A percentile compares a stretch with the other conserved stretches of the same genome.
Evolutionary conservation across 2,113 vertebrate species (phyloP).

Genomic region (Machaerirhynchus nigripectus): DNA sequence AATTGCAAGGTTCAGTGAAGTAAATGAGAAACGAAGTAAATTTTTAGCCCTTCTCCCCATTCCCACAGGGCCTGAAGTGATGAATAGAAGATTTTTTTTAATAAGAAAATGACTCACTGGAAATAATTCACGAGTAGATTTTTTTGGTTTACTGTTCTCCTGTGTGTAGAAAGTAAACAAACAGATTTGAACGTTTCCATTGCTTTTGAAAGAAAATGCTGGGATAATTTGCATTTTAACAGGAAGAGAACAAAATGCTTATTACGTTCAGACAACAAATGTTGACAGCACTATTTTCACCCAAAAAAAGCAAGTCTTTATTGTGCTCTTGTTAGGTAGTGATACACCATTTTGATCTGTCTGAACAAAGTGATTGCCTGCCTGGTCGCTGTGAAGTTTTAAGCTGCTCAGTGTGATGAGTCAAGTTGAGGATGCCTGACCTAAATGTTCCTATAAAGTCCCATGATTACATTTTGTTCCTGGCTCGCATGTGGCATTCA

Average conservation of each 20-base stretch:
- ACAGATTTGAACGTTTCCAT: background rate
- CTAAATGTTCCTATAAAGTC: slow-evolving; percentile 60
- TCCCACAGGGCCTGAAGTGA: background rate
- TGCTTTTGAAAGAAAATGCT: slow-evolving; percentile 15
- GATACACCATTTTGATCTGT: background rate
- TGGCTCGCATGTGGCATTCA: slow-evolving; percentile 41
- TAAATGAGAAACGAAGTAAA: background rate
- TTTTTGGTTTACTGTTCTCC: slow-evolving; percentile 25
- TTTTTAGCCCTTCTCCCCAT: background rate
- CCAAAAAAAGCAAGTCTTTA: background rate
- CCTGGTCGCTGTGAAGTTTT: background rate
- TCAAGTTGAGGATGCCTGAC: slow-evolving; percentile 52
- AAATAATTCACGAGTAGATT: slow-evolving; percentile 31
- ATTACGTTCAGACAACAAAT: background rate
- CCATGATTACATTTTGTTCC: slow-evolving; percentile 59
- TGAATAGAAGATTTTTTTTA: background rate
- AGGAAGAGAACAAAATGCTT: slow-evolving; percentile 37
- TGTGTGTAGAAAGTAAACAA: slow-evolving; percentile 38
- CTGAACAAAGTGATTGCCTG: slow-evolving; percentile 14
- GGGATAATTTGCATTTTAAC: slow-evolving; percentile 4
- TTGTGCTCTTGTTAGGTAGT: background rate
- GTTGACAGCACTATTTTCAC: background rate
- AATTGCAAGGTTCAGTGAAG: background rate
- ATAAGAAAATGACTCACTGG: slow-evolving; percentile 55
- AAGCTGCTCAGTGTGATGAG: slow-evolving; percentile 18